Evolutionary conservation across 2,113 vertebrate genomes (phyloP), one percentile per base, ranked within the genome.

Genomic region (Prionailurus bengalensis): DNA sequence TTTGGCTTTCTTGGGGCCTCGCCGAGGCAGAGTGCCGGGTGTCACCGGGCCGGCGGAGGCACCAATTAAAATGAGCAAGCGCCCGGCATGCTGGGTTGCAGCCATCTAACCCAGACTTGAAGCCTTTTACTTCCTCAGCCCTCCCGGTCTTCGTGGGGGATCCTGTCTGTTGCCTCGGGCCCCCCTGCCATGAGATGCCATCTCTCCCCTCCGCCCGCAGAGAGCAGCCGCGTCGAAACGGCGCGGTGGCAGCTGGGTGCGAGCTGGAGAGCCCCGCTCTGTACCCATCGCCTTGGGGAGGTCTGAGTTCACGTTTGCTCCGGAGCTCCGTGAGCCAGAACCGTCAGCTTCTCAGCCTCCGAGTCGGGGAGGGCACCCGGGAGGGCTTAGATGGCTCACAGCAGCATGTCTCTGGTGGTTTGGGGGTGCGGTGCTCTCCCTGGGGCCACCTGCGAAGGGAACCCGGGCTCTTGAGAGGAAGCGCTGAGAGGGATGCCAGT

Each of bases 1-100:
- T 74, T 95, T 93, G 96, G 97, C 97, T 98, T 97, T 92, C 98
- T 97, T 88, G 95, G 98, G 98, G 97, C 97, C 29, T 92, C 17
- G 25, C 91, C 23, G 74, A 97, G 98, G 97, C 95, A 97, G 98
- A 95, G 65, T 92, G 92, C 95, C 33, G 13, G 10, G 51, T 93
- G 96, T 55, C 96, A 83, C 98, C 98, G 95, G 92, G 96, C 92
- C 45, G 39, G 94, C 36, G 39, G 97, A 71, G 84, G 97, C 97
- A 79, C 98, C 98, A 94, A 96, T 98, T 98, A 98, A 99, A 98
- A 98, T 96, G 97, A 98, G 98, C 97, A 73, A 96, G 98, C 98
- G 90, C 91, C 96, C 73, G 90, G 95, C 98, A 88, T 73, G 97
- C 98, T 97, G 98, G 96, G 98, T 94, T 90, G 85, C 79, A 96